Evolutionary conservation across 2,888 invertebrate species (phyloP), one percentile per base, ranked within the genome.

Genomic region (Eupsilia transversa): DNA sequence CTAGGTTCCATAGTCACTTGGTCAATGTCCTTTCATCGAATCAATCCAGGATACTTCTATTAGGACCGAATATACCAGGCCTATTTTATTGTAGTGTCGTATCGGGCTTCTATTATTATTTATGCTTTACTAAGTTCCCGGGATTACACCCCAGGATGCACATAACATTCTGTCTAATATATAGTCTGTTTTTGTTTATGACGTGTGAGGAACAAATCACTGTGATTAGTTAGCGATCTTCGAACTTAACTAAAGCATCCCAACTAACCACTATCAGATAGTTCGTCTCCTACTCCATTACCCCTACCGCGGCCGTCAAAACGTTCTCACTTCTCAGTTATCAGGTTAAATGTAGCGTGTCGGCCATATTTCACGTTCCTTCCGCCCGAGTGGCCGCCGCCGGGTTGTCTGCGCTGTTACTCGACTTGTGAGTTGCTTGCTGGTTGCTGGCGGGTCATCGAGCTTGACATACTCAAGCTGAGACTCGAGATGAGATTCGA

Each of bases 331-430:
- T 85, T 86, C 76, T 87, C 87, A 84, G 85, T 88, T 90, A 88
- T 89, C 89, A 83, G 79, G 87, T 88, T 88, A 74, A 87, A 87
- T 87, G 87, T 86, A 85, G 86, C 88, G 88, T 88, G 87, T 71
- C 64, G 73, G 86, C 85, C 82, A 88, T 92, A 91, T 88, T 89
- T 91, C 90, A 87, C 83, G 85, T 87, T 81, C 71, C 80, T 90
- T 88, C 88, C 89, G 86, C 85, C 82, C 72, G 78, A 86, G 82
- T 82, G 85, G 64, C 59, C 84, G 86, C 82, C 89, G 90, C 87
- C 89, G 82, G 79, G 81, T 74, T 87, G 90, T 90, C 89, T 89
- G 79, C 83, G 76, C 76, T 84, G 73, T 76, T 72, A 84, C 83
- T 87, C 85, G 79, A 86, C 86, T 88, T 80, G 81, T 63, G 78